phyloP scores from a whole-genome alignment of 2,888 invertebrate species.

The Apodemia duryi region DNA sequence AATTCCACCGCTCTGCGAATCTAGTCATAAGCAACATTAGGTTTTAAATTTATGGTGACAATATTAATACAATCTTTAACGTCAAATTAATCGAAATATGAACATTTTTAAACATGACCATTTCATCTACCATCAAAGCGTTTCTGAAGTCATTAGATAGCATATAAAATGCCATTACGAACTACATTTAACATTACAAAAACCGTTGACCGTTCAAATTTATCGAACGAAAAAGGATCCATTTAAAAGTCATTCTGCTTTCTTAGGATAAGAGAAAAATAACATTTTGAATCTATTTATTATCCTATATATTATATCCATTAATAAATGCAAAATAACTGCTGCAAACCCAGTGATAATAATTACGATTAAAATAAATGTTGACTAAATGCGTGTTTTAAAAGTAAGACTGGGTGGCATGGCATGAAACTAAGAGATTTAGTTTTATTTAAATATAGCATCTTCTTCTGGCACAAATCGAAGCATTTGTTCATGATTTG shows the following conservation, averaged over 20 bases:
- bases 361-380: not conserved
- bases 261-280: not conserved
- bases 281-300: not conserved
- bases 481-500: not conserved
- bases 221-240: not conserved
- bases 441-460: not conserved
- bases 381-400: not conserved
- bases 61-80: conserved; percentile 25
- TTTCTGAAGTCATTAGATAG: not conserved
- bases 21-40: conserved; percentile 37
- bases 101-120: not conserved
- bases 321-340: not conserved
- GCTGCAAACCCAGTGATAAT: not conserved
- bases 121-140: not conserved
- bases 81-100: not conserved
- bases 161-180: not conserved
- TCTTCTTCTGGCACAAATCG: not conserved
- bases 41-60: conserved; percentile 28
- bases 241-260: not conserved
- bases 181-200: not conserved
- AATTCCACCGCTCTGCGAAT: conserved; percentile 27
- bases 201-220: not conserved
- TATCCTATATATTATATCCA: not conserved
- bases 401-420: too few species aligned
- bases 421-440: not conserved